These are phyloP conservation scores for Oxystoma pomonae DNA, from an alignment of 2,888 invertebrate genomes.

Conservation along the genomic window DNA sequence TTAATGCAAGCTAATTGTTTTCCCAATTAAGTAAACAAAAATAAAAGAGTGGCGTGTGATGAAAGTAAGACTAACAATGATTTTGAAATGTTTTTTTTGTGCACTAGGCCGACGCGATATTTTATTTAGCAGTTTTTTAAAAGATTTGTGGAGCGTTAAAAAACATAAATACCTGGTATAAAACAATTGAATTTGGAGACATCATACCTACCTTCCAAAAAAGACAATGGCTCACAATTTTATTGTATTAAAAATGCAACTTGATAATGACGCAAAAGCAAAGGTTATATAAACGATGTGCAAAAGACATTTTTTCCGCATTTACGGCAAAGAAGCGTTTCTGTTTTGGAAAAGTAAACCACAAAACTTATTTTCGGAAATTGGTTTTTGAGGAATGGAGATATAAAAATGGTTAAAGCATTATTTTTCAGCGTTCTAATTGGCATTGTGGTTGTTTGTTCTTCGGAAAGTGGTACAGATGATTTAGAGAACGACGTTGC, in stretches of 20 bases:
- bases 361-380: background rate
- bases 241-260: background rate
- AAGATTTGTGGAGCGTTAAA: slow-evolving; percentile 13
- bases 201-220: background rate
- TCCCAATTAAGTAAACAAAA: too few species aligned
- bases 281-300: background rate
- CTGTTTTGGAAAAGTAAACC: too few species aligned
- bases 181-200: slow-evolving; percentile 3
- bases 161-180: slow-evolving; percentile 6
- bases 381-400: background rate
- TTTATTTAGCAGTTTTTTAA: slow-evolving; percentile 2
- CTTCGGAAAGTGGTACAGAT: background rate
- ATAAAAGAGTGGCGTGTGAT: too few species aligned
- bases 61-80: too few species aligned
- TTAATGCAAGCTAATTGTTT: too few species aligned
- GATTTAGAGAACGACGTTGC: slow-evolving; percentile 8
- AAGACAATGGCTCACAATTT: background rate
- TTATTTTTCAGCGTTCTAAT: too few species aligned
- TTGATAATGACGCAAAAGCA: background rate
- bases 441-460: background rate
- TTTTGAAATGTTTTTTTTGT: too few species aligned
- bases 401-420: background rate
- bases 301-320: background rate
- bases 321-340: background rate
- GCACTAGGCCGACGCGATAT: background rate